These are phyloP conservation scores for Agrochola lychnidis DNA, from an alignment of 2,888 invertebrate genomes.

Conservation along the genomic window DNA sequence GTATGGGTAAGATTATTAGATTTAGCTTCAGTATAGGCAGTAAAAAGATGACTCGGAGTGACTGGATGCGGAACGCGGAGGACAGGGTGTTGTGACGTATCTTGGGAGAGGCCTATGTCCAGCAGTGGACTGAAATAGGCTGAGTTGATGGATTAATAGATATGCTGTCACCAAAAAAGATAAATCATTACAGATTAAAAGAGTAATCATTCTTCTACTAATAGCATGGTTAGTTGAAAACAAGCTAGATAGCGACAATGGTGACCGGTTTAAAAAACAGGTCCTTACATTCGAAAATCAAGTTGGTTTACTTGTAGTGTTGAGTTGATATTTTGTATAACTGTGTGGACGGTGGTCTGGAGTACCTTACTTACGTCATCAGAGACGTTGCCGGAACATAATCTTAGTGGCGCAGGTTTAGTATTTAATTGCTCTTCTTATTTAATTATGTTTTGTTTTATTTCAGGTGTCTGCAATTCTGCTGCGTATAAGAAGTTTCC, in stretches of 20 bases:
- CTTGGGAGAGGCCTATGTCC: no score
- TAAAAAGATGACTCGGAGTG: no score
- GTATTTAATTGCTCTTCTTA: background rate
- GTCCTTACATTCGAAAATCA: constrained; percentile 10
- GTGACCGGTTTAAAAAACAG: constrained; percentile 30
- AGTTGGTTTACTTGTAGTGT: constrained; percentile 8
- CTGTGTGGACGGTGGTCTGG: background rate
- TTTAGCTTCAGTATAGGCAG: no score
- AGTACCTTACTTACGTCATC: background rate
- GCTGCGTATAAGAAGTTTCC: no score
- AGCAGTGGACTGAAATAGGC: no score
- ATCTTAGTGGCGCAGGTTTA: background rate
- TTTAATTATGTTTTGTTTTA: background rate
- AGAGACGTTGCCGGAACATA: background rate
- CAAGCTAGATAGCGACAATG: background rate
- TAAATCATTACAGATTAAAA: background rate
- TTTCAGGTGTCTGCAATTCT: no score
- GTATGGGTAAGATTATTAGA: no score
- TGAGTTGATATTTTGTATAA: background rate
- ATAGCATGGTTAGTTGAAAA: background rate
- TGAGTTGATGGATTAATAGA: no score
- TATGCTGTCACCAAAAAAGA: no score
- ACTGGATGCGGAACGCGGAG: no score
- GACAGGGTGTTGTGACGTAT: no score
- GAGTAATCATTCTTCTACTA: background rate